Percentiles rank a stretch among this genome's conserved stretches.
Conservation (phyloP, 2,888 invertebrate species). For the Tethea ocularis region DNA sequence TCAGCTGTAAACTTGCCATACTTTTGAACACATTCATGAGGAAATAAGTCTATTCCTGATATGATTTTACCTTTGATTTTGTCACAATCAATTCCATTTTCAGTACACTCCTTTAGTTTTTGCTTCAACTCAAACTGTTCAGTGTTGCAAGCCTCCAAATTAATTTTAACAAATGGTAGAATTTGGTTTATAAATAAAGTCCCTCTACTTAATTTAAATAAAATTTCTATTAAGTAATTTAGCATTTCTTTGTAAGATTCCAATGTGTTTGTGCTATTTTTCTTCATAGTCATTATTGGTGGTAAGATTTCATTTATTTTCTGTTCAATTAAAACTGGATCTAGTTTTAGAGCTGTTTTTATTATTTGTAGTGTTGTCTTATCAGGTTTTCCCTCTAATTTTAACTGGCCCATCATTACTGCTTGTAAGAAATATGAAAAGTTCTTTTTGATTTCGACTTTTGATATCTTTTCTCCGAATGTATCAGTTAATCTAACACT, state of each 20-base stretch:
- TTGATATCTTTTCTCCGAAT: constrained; percentile 64
- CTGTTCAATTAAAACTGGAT: constrained; percentile 71
- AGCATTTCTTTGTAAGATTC: constrained; percentile 63
- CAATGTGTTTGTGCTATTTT: constrained; percentile 45
- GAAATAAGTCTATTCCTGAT: constrained; percentile 64
- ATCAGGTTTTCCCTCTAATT: constrained; percentile 66
- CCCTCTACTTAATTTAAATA: constrained; percentile 75
- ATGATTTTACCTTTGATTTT: constrained; percentile 62
- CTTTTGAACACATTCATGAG: constrained; percentile 57
- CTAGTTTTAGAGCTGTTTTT: constrained; percentile 65
- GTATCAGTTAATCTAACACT: constrained; percentile 66
- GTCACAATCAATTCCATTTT: constrained; percentile 41
- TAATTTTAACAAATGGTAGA: constrained; percentile 61
- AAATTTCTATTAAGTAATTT: constrained; percentile 66
- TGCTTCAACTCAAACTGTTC: constrained; percentile 63
- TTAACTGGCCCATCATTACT: constrained; percentile 65
- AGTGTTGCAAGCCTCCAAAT: constrained; percentile 62
- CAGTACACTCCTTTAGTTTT: constrained; percentile 42
- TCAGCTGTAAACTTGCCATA: constrained; percentile 74
- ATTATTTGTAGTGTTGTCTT: constrained; percentile 65
- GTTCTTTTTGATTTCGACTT: constrained; percentile 69
- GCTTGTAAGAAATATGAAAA: constrained; percentile 68
- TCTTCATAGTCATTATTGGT: constrained; percentile 64
- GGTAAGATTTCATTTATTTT: constrained; percentile 66
- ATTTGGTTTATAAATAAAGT: constrained; percentile 65